Evolutionary conservation across 2,113 vertebrate genomes (phyloP).

Genomic region (Meriones unguiculatus): DNA sequence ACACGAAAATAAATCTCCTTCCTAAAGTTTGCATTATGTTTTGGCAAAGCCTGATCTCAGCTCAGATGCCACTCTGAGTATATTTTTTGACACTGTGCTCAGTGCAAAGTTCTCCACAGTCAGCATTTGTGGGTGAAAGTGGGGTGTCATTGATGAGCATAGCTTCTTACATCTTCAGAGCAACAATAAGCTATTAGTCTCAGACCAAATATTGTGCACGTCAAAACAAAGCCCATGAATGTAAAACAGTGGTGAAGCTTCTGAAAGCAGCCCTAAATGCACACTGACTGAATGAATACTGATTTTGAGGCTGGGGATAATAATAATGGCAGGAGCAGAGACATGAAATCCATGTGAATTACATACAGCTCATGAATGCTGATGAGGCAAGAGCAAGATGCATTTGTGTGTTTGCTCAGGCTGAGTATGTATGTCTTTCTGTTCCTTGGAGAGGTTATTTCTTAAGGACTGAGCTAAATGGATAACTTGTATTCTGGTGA

Average conservation of each 20-base stretch:
- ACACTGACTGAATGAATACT: neutral
- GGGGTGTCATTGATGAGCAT: neutral
- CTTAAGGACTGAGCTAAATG: neutral
- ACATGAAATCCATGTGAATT: conserved; percentile 36
- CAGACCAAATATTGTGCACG: conserved; percentile 11
- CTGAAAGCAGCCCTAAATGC: conserved; percentile 37
- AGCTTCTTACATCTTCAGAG: neutral
- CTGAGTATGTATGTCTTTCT: neutral
- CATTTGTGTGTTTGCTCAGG: neutral
- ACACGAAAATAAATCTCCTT: neutral
- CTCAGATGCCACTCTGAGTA: neutral
- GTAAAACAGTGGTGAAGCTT: conserved; percentile 5
- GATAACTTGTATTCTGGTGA: conserved; percentile 31
- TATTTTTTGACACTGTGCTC: neutral
- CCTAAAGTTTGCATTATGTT: neutral
- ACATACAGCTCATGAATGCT: conserved; percentile 4
- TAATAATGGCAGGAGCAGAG: neutral
- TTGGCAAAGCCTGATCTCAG: neutral
- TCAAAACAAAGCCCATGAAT: conserved; percentile 51
- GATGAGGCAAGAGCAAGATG: neutral
- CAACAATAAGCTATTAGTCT: neutral
- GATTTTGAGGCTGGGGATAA: conserved; percentile 50
- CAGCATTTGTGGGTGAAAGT: neutral
- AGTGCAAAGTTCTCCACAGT: neutral
- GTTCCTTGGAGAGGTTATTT: neutral